Evolutionary conservation across 2,888 invertebrate genomes (phyloP).

Genomic region (Amiota communis): DNA sequence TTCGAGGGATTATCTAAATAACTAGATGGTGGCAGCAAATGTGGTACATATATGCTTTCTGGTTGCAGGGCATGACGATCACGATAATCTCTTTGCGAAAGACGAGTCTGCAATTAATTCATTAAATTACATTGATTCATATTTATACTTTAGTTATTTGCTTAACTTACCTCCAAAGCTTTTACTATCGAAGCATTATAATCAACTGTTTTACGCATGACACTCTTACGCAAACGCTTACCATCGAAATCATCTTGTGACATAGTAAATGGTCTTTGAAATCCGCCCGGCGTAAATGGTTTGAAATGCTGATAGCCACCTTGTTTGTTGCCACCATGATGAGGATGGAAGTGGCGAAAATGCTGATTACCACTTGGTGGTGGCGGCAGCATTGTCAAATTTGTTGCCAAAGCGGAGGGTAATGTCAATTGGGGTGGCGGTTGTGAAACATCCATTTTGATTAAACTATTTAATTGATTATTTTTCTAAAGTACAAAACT

Average conservation of each 20-base stretch:
- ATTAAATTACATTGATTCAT: neutral
- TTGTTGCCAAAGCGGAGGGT: conserved; percentile 68
- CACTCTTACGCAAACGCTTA: conserved; percentile 94
- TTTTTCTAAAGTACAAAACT: conserved; percentile 29
- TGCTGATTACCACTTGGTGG: conserved; percentile 66
- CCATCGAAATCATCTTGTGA: conserved; percentile 95
- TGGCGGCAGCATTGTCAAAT: conserved; percentile 63
- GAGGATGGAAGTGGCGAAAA: conserved; percentile 62
- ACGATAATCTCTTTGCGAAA: conserved; percentile 95
- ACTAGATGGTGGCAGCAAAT: conserved; percentile 94
- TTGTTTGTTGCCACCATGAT: conserved; percentile 68
- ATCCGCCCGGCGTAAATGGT: conserved; percentile 69
- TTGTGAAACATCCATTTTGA: conserved; percentile 68
- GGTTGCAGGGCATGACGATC: conserved; percentile 93
- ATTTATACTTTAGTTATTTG: neutral
- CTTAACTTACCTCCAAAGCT: conserved; percentile 83
- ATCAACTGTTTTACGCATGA: conserved; percentile 98
- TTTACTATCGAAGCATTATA: conserved; percentile 96
- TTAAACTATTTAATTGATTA: conserved; percentile 26
- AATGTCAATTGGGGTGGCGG: conserved; percentile 69
- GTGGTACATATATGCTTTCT: conserved; percentile 95
- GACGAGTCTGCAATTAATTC: conserved; percentile 80
- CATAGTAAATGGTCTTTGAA: conserved; percentile 77
- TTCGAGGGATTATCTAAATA: conserved; percentile 97
- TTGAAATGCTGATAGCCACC: conserved; percentile 72